Evolutionary conservation across 2,888 invertebrate genomes (phyloP).

Genomic region (Leptogaster cylindrica): DNA sequence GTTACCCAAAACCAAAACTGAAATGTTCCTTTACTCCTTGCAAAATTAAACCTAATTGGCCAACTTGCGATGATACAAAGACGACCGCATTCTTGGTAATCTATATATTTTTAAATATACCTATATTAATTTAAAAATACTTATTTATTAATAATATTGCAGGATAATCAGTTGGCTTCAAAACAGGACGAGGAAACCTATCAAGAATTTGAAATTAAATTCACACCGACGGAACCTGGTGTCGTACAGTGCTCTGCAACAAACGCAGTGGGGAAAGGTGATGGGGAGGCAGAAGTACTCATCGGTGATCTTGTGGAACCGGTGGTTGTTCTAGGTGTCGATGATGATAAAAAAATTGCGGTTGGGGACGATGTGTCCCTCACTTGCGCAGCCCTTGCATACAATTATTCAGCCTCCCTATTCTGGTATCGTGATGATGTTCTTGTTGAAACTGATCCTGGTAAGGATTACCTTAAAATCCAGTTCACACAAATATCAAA

Average conservation of each 20-base stretch:
- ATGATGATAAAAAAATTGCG: slow-evolving; percentile 61
- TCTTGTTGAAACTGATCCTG: slow-evolving; percentile 48
- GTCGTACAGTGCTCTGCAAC: slow-evolving; percentile 61
- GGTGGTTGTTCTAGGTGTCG: slow-evolving; percentile 61
- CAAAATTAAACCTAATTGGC: slow-evolving; percentile 58
- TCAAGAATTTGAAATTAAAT: slow-evolving; percentile 57
- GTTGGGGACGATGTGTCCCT: slow-evolving; percentile 66
- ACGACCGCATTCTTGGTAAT: slow-evolving; percentile 55
- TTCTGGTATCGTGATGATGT: slow-evolving; percentile 63
- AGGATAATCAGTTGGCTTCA: not conserved
- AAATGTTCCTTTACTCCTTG: slow-evolving; percentile 66
- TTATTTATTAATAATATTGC: not conserved
- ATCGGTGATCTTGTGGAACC: slow-evolving; percentile 58
- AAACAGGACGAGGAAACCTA: slow-evolving; percentile 12
- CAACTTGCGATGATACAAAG: slow-evolving; percentile 51
- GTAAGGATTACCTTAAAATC: too few relatives aligned
- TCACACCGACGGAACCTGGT: slow-evolving; percentile 61
- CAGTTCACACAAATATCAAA: too few relatives aligned
- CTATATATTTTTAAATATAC: too few relatives aligned
- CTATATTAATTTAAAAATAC: too few relatives aligned
- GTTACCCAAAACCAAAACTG: slow-evolving; percentile 67
- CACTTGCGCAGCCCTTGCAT: slow-evolving; percentile 67
- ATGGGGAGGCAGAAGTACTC: slow-evolving; percentile 53
- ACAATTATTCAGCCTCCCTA: slow-evolving; percentile 63
- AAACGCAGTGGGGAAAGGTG: slow-evolving; percentile 58